A percentile compares a stretch with the other conserved stretches of the same genome.
Evolutionary conservation across 2,888 invertebrate species (phyloP).

Genomic region (Drosophila diplacantha): DNA sequence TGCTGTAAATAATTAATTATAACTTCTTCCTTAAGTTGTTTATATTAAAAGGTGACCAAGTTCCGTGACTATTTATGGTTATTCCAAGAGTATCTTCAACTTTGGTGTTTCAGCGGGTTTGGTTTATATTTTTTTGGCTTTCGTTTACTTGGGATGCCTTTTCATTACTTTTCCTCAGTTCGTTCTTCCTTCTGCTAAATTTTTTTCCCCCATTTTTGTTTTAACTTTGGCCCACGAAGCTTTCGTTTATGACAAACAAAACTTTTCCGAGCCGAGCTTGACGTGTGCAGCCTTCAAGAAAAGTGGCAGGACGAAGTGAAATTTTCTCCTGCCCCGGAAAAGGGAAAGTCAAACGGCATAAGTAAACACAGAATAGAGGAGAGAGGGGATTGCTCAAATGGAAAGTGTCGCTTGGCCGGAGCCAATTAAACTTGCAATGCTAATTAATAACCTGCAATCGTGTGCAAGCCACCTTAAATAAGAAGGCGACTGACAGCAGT

Average conservation of each 20-base stretch:
- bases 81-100: conserved; percentile 9
- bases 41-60: no score
- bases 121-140: conserved; percentile 20
- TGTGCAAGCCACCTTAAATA: conserved; percentile 26
- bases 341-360: conserved; percentile 72
- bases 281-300: conserved; percentile 63
- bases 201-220: conserved; percentile 27
- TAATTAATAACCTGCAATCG: conserved; percentile 59
- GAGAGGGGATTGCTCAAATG: conserved; percentile 11
- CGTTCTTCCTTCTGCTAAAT: conserved; percentile 22
- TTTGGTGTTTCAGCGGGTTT: conserved; percentile 4
- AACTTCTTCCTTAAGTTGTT: no score
- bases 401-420: conserved; percentile 42
- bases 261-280: conserved; percentile 56
- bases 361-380: conserved; percentile 49
- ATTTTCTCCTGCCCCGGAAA: conserved; percentile 35
- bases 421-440: conserved; percentile 57
- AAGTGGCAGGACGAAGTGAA: conserved; percentile 60
- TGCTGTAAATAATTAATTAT: no score
- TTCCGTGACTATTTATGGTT: neutral
- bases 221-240: conserved; percentile 38
- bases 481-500: conserved; percentile 16
- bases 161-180: conserved; percentile 59
- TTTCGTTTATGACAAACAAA: conserved; percentile 69
- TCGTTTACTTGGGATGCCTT: conserved; percentile 44